A percentile compares a stretch with the other conserved stretches of the same genome.
These are phyloP conservation scores for Miniopterus natalensis DNA, from an alignment of 2,113 vertebrate genomes.

Conservation along the genomic window DNA sequence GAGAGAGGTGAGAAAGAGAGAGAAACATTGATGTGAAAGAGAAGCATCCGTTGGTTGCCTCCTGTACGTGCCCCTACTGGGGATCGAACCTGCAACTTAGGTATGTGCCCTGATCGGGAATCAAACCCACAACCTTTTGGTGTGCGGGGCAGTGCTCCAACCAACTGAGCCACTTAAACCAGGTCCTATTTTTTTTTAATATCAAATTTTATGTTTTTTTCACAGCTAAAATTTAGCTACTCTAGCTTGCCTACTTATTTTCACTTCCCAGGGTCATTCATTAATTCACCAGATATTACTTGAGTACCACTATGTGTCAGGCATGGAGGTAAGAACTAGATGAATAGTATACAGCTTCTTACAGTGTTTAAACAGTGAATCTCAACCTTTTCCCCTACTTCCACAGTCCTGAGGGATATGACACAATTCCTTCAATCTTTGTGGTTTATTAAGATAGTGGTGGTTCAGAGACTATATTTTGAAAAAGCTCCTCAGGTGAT, in stretches of 20 bases:
- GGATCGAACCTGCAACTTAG: background rate
- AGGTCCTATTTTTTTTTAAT: slow-evolving; percentile 41
- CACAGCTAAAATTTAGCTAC: background rate
- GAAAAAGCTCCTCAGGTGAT: background rate
- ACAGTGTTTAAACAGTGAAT: background rate
- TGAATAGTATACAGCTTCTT: background rate
- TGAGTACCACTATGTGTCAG: background rate
- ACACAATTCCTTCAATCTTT: background rate
- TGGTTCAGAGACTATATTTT: background rate
- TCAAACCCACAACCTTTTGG: background rate
- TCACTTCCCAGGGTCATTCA: background rate
- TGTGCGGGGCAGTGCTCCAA: background rate
- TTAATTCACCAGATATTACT: slow-evolving; percentile 41
- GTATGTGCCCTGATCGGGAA: too few species aligned
- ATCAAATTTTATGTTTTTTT: slow-evolving; percentile 58
- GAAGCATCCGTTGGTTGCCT: background rate
- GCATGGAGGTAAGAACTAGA: background rate
- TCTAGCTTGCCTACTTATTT: slow-evolving; percentile 1
- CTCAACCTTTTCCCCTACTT: background rate
- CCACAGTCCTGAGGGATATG: background rate
- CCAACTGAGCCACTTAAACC: background rate
- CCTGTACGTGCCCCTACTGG: background rate
- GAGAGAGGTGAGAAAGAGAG: background rate
- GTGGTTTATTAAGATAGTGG: background rate
- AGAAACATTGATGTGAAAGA: background rate